Base-by-base conservation (phyloP, 2,113 vertebrate genomes). In the Bombycilla garrulus region DNA sequence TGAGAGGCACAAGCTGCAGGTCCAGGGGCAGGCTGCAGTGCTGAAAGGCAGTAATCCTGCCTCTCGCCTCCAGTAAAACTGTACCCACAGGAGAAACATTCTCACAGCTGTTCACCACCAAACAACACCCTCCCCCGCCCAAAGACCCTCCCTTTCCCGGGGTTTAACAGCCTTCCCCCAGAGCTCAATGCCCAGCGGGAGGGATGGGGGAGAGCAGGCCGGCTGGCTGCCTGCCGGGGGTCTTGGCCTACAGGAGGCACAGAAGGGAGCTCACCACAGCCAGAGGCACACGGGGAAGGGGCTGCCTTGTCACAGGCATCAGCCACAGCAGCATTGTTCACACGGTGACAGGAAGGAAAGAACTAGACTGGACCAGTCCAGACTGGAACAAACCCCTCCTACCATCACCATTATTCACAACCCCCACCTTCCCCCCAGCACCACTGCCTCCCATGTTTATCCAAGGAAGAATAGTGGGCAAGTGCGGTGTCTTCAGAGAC, bases 351-450 rank as follows among this genome's bases (percentile, higher is more conserved):
- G 96, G 96, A 98, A 97, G 96, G 95, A 95, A 97, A 97, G 96
- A 97, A 97, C 97, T 96, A 95, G 97, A 97, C 97, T 96, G 97
- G 97, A 97, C 97, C 97, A 97, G 97, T 97, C 97, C 97, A 97
- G 95, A 97, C 97, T 97, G 97, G 97, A 97, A 97, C 96, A 97
- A 95, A 97, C 96, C 95, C 96, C 97, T 97, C 96, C 97, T 97
- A 94, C 95, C 90, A 95, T 77, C 92, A 94, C 92, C 83, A 94
- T 94, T 94, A 93, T 97, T 94, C 96, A 94, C 89, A 93, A 38
- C 90, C 74, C 91, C 93, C 45, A 64, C 81, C 64, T 62, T 67
- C 36, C 82, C 95, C 78, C 94, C 92, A 95, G 65, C 70, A 77
- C 66, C 7, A 22, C 93, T 72, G 70, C 87, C 76, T 95, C 90